These are phyloP conservation scores for Alauda arvensis DNA, from an alignment of 2,797 vertebrate genomes.

Conservation along the genomic window DNA sequence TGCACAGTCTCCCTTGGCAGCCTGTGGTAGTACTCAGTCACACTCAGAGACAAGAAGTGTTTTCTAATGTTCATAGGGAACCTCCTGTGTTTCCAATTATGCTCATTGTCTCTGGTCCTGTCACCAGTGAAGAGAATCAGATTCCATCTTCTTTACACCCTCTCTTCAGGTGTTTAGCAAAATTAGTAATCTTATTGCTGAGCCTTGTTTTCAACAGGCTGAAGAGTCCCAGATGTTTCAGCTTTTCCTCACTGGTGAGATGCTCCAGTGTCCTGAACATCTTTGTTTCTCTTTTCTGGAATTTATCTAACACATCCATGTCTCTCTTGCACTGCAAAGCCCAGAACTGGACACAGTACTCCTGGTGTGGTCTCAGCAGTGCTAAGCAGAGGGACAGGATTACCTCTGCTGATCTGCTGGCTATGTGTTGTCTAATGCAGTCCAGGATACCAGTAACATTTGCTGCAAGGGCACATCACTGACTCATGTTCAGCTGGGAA, in stretches of 20 bases:
- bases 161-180: not conserved
- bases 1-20: not conserved
- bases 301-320: not conserved
- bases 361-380: not conserved
- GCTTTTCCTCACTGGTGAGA: not conserved
- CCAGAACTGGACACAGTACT: not conserved
- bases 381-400: not conserved
- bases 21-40: not conserved
- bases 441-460: not conserved
- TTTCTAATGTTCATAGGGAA: not conserved
- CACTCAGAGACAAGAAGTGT: not conserved
- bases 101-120: not conserved
- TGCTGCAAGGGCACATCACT: not conserved
- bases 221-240: not conserved
- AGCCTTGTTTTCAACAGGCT: not conserved
- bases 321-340: not conserved
- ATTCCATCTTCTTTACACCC: not conserved
- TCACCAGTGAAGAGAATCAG: not conserved
- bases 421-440: not conserved
- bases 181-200: not conserved
- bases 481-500: accelerated
- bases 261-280: not conserved
- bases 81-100: not conserved
- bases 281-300: not conserved
- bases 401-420: not conserved